Evolutionary conservation across 30 jellyfish, hydroid and myxozoan genomes (phyloP), one percentile per base, ranked within the genome.

Genomic region (Aurelia aurita complex sp. Pacific): DNA sequence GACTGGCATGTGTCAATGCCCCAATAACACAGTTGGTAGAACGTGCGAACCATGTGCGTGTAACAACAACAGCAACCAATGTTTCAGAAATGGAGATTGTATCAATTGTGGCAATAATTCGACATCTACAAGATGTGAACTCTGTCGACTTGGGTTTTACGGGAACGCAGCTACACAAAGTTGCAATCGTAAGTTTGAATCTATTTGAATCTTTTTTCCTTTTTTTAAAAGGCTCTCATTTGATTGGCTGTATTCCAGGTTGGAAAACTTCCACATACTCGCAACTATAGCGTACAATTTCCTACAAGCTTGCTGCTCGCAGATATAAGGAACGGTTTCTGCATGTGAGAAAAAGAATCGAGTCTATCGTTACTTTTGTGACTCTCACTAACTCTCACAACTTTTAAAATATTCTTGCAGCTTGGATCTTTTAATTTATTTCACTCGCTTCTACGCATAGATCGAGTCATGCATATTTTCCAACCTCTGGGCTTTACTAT

Each of bases 1-100:
- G 43, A 79, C 96, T 34, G 98, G 98, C 9, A 29, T 33, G 14
- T 92, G 98, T 64, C 79, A 79, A 36, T 92, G 98, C n/a, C 98
- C 98, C 19, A 62, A 69, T 62, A 92, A 92, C 81, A 86, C 96
- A 2, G 90, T 77, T 33, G 98, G 98, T 6, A 75, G 94, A 13
- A 84, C 74, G 0, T 92, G 98, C 66, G 96, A 87, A 46, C 77
- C 95, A 14, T 92, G 98, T 76, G 85, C 80, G 14, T 92, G 98
- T 91, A 92, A 86, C 71, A 91, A 85, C 34, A 92, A 92, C 80
- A 92, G 98, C 75, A 65, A 65, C 65, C 76, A 86, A 69, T 92
- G 98, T 67, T 64, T 63, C 9, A 78, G 91, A 34, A 80, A 67
- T 81, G 98, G 98, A 53, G 82, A 72, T 32, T 92, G 98, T 55